Evolutionary conservation across 37 sponge, comb jelly and placozoan genomes (phyloP).

Genomic region (Aphrocallistes beatrix): DNA sequence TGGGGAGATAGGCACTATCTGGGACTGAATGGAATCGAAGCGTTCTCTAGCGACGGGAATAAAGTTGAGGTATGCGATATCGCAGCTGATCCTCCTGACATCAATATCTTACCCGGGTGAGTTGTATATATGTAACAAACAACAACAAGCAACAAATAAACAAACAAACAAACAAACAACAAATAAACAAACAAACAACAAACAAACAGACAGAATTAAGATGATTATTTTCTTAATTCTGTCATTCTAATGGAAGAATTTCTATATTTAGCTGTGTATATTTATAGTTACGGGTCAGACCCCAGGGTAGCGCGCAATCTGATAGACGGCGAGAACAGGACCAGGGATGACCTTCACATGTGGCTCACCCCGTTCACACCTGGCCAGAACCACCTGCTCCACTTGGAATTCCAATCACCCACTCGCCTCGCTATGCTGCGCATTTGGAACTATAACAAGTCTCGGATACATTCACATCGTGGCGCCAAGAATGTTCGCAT

Average conservation of each 20-base stretch:
- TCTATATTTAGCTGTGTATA: not conserved
- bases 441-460: constrained; percentile 99
- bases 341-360: constrained; percentile 96
- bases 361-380: constrained; percentile 92
- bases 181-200: no score
- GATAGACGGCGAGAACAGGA: constrained; percentile 76
- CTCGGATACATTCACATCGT: constrained; percentile 85
- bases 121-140: no score
- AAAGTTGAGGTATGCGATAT: constrained; percentile 49
- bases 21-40: constrained; percentile 84
- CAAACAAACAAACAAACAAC: no score
- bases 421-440: constrained; percentile 69
- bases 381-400: constrained; percentile 53
- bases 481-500: constrained; percentile 71
- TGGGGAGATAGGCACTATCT: constrained; percentile 96
- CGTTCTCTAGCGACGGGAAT: constrained; percentile 61
- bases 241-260: not conserved
- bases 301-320: constrained; percentile 80
- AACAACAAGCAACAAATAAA: no score
- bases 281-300: constrained; percentile 38
- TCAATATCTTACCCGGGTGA: constrained; percentile 80
- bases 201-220: no score
- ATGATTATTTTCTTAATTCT: no score
- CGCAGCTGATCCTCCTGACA: constrained; percentile 81
- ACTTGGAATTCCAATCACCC: constrained; percentile 31